A percentile compares a stretch with the other conserved stretches of the same genome.
phyloP scores from a whole-genome alignment of 2,797 vertebrate genomes.

The Carcharodon carcharias region DNA sequence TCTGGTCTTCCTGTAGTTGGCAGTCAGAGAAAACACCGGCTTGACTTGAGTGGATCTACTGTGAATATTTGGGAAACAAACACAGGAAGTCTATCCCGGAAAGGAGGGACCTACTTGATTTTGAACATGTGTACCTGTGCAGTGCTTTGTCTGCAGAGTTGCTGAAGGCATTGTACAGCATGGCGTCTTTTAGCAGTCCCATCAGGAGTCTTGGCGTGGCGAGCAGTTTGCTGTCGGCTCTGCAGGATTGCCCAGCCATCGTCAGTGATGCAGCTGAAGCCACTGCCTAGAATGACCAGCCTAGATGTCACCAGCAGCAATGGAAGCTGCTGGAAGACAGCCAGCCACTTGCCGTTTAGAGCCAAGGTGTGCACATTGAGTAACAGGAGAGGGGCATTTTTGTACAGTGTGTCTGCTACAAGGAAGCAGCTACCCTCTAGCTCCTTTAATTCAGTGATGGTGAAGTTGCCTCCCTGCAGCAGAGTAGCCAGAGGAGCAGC shows the following conservation, averaged over 20 bases:
- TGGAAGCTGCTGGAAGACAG: no score
- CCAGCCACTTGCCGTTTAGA: not conserved
- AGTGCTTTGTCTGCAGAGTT: not conserved
- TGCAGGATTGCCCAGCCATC: no score
- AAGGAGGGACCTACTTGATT: not conserved
- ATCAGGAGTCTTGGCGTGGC: not conserved
- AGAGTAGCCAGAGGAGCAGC: not conserved
- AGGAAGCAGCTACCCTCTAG: not conserved
- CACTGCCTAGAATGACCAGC: not conserved
- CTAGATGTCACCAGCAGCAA: not conserved
- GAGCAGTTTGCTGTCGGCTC: no score
- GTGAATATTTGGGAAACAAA: not conserved
- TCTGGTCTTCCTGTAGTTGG: not conserved
- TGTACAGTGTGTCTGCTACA: not conserved
- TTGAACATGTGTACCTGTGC: not conserved
- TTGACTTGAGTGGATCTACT: not conserved
- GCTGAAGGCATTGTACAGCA: not conserved
- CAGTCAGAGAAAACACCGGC: not conserved
- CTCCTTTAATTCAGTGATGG: not conserved
- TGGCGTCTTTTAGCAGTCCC: not conserved
- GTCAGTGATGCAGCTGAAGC: not conserved
- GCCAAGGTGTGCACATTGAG: not conserved
- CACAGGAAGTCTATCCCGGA: not conserved
- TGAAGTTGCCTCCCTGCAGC: not conserved
- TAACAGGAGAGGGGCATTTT: not conserved